Percentiles rank a stretch among this genome's conserved stretches.
Conservation (phyloP, 2,113 vertebrate species). For the Cebus imitator region DNA sequence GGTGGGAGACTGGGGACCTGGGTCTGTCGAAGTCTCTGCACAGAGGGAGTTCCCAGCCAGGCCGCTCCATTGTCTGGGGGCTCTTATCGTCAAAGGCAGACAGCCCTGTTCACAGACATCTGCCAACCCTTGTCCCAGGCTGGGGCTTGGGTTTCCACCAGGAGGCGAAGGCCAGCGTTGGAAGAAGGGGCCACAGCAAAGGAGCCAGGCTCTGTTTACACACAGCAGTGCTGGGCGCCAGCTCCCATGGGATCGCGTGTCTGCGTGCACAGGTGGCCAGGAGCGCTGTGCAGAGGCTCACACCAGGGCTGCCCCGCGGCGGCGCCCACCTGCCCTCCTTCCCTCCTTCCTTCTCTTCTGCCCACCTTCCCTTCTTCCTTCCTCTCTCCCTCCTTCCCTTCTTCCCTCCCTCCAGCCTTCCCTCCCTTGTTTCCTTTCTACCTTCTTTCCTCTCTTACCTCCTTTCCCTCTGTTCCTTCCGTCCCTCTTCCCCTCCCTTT, state of each 20-base stretch:
- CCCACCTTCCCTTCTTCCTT: rapidly evolving
- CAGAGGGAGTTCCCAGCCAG: not conserved
- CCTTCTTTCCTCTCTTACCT: no score
- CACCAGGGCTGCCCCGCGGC: rapidly evolving
- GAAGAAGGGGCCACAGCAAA: constrained; percentile 64
- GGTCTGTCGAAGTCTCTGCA: not conserved
- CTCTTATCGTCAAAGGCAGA: constrained; percentile 40
- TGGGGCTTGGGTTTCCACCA: constrained; percentile 61
- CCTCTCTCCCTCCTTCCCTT: rapidly evolving
- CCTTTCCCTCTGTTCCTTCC: no score
- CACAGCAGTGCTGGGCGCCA: not conserved
- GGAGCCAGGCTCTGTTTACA: constrained; percentile 67
- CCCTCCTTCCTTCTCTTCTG: no score
- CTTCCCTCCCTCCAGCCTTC: no score
- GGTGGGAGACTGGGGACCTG: rapidly evolving
- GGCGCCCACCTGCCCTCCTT: no score
- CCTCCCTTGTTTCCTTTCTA: no score
- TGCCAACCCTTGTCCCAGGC: constrained; percentile 31
- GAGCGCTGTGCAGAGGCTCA: not conserved
- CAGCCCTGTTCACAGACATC: constrained; percentile 57
- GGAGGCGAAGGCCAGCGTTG: not conserved
- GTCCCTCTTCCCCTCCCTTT: no score
- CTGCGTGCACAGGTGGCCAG: constrained; percentile 40
- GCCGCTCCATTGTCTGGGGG: not conserved
- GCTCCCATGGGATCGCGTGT: constrained; percentile 53